A percentile compares a stretch with the other conserved stretches of the same genome.
Evolutionary conservation across 2,888 invertebrate genomes (phyloP).

Genomic region (Hedya salicella): DNA sequence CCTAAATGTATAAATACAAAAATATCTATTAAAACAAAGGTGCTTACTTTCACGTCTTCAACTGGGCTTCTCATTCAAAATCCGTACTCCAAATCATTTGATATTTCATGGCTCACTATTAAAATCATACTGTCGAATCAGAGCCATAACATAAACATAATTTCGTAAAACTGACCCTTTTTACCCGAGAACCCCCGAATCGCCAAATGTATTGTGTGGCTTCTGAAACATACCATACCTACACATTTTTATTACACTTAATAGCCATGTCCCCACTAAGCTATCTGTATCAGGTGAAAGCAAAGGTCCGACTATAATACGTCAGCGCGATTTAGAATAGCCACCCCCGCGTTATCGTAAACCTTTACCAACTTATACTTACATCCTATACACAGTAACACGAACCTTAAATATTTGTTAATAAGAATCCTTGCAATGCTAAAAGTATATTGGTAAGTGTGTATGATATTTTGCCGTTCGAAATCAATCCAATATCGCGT

Average conservation of each 20-base stretch:
- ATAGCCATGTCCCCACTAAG: slow-evolving; percentile 59
- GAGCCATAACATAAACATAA: no score
- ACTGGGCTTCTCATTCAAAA: no score
- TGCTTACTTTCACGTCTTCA: no score
- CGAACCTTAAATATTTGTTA: rapidly evolving
- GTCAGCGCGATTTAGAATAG: slow-evolving; percentile 80
- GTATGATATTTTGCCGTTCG: slow-evolving; percentile 57
- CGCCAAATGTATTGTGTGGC: no score
- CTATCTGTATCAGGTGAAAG: slow-evolving; percentile 73
- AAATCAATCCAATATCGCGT: slow-evolving; percentile 78
- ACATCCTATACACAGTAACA: slow-evolving; percentile 24
- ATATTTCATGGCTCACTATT: no score
- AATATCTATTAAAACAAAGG: no score
- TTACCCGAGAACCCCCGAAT: no score
- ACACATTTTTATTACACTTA: not conserved
- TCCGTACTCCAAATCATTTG: no score
- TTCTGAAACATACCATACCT: not conserved
- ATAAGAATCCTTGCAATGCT: slow-evolving; percentile 44
- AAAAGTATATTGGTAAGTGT: slow-evolving; percentile 48
- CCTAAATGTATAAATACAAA: no score
- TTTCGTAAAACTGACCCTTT: no score
- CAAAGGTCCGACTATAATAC: slow-evolving; percentile 75
- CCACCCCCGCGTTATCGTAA: slow-evolving; percentile 76
- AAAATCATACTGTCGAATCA: no score
- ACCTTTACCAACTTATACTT: slow-evolving; percentile 46